Percentiles rank a stretch among this genome's conserved stretches.
These are phyloP conservation scores for Chymomyza costata DNA, from an alignment of 1,140 invertebrate species.

Conservation along the genomic window DNA sequence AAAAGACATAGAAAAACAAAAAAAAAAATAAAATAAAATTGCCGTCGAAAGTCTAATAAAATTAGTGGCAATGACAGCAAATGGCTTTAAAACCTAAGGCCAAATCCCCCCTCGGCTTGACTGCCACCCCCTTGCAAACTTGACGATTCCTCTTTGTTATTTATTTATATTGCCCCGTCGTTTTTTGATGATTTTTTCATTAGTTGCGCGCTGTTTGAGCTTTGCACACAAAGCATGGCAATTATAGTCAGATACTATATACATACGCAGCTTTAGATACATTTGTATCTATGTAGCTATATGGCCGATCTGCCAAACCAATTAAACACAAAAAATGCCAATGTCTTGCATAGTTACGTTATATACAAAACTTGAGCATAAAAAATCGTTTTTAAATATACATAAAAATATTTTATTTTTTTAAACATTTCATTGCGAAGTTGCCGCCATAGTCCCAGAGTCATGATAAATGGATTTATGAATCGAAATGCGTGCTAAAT, in stretches of 20 bases:
- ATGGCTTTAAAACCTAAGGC: slow-evolving; percentile 63
- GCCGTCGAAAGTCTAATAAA: slow-evolving; percentile 49
- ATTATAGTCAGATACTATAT: slow-evolving; percentile 6
- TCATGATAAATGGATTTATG: slow-evolving; percentile 44
- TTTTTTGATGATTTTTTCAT: slow-evolving; percentile 59
- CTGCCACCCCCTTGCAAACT: slow-evolving; percentile 5
- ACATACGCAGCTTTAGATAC: no score
- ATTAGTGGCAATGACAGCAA: slow-evolving; percentile 67
- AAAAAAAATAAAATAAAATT: slow-evolving; percentile 33
- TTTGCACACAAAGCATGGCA: slow-evolving; percentile 20
- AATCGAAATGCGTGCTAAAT: slow-evolving; percentile 62
- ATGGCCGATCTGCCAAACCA: no score
- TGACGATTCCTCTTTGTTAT: neutral
- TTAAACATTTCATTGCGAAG: no score
- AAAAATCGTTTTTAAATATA: no score
- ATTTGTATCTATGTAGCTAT: no score
- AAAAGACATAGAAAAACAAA: no score
- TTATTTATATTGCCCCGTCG: slow-evolving; percentile 24
- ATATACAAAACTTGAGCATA: no score
- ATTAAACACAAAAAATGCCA: no score
- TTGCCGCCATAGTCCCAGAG: slow-evolving; percentile 38
- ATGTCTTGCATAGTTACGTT: no score
- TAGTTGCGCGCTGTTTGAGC: slow-evolving; percentile 59
- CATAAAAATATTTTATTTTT: no score
- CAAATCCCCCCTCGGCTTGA: neutral